Conservation (phyloP, 2,888 invertebrate genomes). For the Ophioninae sp. region DNA sequence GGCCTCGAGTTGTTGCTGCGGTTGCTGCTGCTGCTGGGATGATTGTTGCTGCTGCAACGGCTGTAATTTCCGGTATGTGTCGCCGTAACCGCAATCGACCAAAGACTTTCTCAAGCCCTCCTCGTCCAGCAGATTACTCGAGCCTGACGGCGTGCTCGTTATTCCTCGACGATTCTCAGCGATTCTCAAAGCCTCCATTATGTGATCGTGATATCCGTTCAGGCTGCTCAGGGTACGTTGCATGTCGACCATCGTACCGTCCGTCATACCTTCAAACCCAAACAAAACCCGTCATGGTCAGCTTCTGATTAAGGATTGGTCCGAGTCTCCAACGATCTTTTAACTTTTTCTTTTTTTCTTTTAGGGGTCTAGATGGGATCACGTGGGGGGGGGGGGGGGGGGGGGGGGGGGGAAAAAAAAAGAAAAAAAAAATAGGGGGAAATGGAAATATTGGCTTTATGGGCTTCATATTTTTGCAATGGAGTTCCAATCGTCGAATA, state of each 20-base stretch:
- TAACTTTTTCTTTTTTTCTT: no score
- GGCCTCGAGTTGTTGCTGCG: conserved; percentile 84
- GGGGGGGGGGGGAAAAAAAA: no score
- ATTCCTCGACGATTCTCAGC: conserved; percentile 89
- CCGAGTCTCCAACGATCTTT: background rate
- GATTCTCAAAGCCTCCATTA: conserved; percentile 93
- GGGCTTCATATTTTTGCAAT: no score
- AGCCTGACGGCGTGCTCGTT: conserved; percentile 84
- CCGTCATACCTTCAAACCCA: conserved; percentile 77
- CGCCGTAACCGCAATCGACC: conserved; percentile 85
- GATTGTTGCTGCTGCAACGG: conserved; percentile 80
- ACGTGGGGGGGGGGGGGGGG: background rate
- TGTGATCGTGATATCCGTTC: conserved; percentile 96
- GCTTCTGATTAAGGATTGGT: background rate
- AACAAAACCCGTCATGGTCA: background rate
- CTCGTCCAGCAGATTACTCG: conserved; percentile 86
- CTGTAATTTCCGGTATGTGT: conserved; percentile 84
- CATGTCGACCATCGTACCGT: conserved; percentile 88
- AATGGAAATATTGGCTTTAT: no score
- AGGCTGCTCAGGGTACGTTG: conserved; percentile 93
- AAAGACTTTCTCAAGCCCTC: conserved; percentile 87
- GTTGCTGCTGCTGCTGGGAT: conserved; percentile 85
- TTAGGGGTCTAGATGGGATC: background rate
- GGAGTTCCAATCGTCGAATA: no score
- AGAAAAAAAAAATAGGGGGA: background rate